A percentile compares a stretch with the other conserved stretches of the same genome.
phyloP scores from a whole-genome alignment of 2,888 invertebrate species.

The Sminthurides aquaticus region DNA sequence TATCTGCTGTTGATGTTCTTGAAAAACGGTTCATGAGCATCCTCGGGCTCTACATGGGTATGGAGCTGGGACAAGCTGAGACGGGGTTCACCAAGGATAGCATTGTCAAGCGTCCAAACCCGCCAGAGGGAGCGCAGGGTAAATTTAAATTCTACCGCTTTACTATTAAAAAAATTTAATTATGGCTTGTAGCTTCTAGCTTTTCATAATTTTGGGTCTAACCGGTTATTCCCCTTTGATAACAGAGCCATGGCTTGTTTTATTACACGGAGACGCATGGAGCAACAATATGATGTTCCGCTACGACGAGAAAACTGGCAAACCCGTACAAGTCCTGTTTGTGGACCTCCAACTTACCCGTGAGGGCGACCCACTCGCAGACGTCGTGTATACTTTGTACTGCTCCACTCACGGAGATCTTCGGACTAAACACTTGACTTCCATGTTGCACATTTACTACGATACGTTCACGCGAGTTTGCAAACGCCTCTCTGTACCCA shows the following conservation, averaged over 20 bases:
- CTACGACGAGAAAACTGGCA: conserved; percentile 20
- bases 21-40: background rate
- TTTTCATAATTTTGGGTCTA: background rate
- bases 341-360: conserved; percentile 33
- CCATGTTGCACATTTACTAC: conserved; percentile 13
- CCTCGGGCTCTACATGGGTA: background rate
- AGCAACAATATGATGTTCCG: conserved; percentile 36
- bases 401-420: conserved; percentile 26
- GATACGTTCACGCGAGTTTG: conserved; percentile 10
- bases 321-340: conserved; percentile 22
- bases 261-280: conserved; percentile 33
- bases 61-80: background rate
- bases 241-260: conserved; percentile 29
- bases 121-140: background rate
- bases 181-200: too few relatives aligned
- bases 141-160: too few relatives aligned
- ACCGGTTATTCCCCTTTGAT: background rate
- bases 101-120: background rate
- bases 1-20: background rate
- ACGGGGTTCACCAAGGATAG: conserved; percentile 2
- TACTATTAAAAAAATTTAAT: too few relatives aligned
- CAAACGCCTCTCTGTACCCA: background rate
- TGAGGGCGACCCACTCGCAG: conserved; percentile 27
- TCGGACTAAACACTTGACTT: conserved; percentile 14
- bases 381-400: conserved; percentile 32